Conservation (phyloP, 2,113 vertebrate genomes). For the Archocentrus centrarchus region DNA sequence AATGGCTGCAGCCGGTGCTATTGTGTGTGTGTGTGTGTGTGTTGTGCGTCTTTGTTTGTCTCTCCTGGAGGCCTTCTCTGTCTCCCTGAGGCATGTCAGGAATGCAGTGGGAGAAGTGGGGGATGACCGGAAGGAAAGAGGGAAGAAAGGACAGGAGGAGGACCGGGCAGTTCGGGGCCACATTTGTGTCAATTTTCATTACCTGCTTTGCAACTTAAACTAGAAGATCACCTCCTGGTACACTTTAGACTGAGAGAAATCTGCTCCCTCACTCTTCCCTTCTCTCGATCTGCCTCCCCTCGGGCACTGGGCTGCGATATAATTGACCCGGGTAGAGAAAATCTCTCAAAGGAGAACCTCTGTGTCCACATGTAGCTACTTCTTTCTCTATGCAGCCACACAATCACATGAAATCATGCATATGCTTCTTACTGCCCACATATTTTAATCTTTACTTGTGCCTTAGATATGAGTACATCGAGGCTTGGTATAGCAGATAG, state of each 20-base stretch:
- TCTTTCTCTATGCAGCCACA: neutral
- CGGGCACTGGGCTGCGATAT: conserved; percentile 23
- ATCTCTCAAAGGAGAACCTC: conserved; percentile 35
- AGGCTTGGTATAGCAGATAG: conserved; percentile 7
- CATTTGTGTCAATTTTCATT: conserved; percentile 62
- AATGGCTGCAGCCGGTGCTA: conserved; percentile 65
- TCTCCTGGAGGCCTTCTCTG: conserved; percentile 65
- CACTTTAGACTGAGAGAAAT: conserved; percentile 18
- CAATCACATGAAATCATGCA: neutral
- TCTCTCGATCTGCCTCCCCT: neutral
- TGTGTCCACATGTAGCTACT: conserved; percentile 23
- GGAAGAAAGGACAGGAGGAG: conserved; percentile 44
- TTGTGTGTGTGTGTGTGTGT: conserved; percentile 63
- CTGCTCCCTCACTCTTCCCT: conserved; percentile 1
- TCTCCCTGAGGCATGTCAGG: conserved; percentile 77
- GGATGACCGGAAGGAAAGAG: conserved; percentile 53
- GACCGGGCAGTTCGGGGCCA: conserved; percentile 28
- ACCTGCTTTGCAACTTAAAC: conserved; percentile 54
- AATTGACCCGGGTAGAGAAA: conserved; percentile 43
- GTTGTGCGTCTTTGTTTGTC: conserved; percentile 68
- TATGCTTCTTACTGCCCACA: neutral
- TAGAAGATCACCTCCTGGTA: conserved; percentile 49
- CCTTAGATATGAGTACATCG: neutral
- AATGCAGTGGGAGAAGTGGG: conserved; percentile 69
- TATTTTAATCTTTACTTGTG: neutral